These are phyloP conservation scores for Scotopteryx bipunctaria DNA, from an alignment of 2,888 invertebrate species.

Conservation along the genomic window DNA sequence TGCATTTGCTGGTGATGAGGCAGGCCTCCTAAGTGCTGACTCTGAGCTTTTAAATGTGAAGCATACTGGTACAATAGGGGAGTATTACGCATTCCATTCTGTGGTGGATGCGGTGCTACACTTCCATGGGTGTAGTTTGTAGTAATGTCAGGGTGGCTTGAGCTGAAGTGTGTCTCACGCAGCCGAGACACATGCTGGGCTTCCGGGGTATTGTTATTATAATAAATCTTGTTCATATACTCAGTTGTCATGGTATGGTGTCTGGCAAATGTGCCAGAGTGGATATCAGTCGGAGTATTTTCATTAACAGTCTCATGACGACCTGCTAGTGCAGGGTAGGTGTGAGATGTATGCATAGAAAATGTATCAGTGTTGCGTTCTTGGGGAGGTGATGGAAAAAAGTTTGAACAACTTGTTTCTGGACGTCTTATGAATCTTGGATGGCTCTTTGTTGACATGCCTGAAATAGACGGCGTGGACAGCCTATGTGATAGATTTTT, in stretches of 20 bases:
- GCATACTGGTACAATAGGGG: constrained; percentile 79
- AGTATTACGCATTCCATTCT: constrained; percentile 64
- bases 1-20: constrained; percentile 69
- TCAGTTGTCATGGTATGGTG: constrained; percentile 76
- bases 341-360: constrained; percentile 76
- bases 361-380: constrained; percentile 74
- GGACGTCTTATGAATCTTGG: constrained; percentile 79
- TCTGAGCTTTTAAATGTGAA: constrained; percentile 77
- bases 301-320: constrained; percentile 61
- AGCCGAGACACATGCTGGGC: constrained; percentile 70
- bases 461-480: constrained; percentile 79
- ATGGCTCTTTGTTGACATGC: constrained; percentile 76
- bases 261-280: constrained; percentile 59
- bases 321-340: constrained; percentile 69
- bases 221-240: constrained; percentile 75
- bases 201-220: constrained; percentile 61
- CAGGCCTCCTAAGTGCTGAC: constrained; percentile 68
- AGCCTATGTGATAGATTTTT: constrained; percentile 74
- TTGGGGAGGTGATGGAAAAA: constrained; percentile 76
- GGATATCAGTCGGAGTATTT: constrained; percentile 61
- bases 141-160: constrained; percentile 79
- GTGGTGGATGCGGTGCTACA: constrained; percentile 56
- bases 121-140: constrained; percentile 66
- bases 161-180: constrained; percentile 78
- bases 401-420: constrained; percentile 76